These are phyloP conservation scores for Oncorhynchus masou DNA, from an alignment of 2,113 vertebrate genomes.

Conservation along the genomic window DNA sequence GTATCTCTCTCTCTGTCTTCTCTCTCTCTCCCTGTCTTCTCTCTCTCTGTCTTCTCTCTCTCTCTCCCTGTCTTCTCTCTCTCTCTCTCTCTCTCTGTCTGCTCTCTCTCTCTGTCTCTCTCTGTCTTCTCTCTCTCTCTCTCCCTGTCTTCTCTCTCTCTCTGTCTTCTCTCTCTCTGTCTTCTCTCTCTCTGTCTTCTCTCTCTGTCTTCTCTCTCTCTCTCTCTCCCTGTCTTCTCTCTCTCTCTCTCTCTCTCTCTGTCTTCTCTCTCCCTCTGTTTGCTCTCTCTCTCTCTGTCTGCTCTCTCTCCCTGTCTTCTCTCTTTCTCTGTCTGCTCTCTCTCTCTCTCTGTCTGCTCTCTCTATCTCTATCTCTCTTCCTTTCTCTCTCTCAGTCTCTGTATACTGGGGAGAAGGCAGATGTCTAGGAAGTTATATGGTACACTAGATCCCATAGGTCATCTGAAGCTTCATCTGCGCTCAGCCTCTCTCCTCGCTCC, in stretches of 20 bases:
- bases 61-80: neutral
- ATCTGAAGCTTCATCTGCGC: neutral
- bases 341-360: too few species aligned
- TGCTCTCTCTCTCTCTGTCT: neutral
- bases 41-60: too few species aligned
- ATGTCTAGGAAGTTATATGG: neutral
- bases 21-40: neutral
- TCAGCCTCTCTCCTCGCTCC: slow-evolving; percentile 31
- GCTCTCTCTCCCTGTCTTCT: neutral
- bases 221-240: neutral
- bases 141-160: too few species aligned
- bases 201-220: neutral
- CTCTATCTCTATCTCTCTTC: too few species aligned
- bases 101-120: too few species aligned
- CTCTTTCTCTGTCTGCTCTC: too few species aligned
- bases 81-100: too few species aligned
- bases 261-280: too few species aligned
- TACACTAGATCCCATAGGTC: neutral
- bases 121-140: too few species aligned
- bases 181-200: neutral
- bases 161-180: too few species aligned
- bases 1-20: neutral
- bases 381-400: neutral
- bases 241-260: neutral
- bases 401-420: neutral